Conservation (phyloP, 2,113 vertebrate genomes). For the Lethenteron reissneri region DNA sequence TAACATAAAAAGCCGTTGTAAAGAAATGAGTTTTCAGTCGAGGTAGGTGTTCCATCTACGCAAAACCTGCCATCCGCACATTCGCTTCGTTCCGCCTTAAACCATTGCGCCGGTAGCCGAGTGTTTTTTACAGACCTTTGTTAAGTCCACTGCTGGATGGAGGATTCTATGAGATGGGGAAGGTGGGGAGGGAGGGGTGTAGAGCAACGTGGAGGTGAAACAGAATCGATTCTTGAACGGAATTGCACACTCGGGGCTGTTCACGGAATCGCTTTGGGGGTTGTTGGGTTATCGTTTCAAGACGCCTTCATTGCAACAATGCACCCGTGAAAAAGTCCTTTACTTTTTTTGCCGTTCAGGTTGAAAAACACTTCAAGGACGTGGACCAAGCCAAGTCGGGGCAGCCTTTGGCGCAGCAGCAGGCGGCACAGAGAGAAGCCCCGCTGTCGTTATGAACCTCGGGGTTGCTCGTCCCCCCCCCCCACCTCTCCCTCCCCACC, state of each 20-base stretch:
- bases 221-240: background rate
- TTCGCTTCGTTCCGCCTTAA: too few species aligned
- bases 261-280: too few species aligned
- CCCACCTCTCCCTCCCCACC: too few species aligned
- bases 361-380: conserved; percentile 98
- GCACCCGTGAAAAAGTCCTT: too few species aligned
- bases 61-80: too few species aligned
- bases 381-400: conserved; percentile 90
- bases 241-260: too few species aligned
- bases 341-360: conserved; percentile 23
- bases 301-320: too few species aligned
- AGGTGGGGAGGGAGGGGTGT: background rate
- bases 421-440: conserved; percentile 98
- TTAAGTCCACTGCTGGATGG: background rate
- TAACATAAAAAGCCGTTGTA: too few species aligned
- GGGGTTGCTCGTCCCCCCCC: conserved; percentile 3
- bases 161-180: background rate
- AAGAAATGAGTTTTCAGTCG: too few species aligned
- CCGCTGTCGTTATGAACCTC: conserved; percentile 86
- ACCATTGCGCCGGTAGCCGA: too few species aligned
- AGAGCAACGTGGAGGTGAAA: background rate
- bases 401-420: conserved; percentile 78
- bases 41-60: too few species aligned
- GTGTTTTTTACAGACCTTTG: background rate
- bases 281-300: too few species aligned